Percentiles rank a stretch among this genome's conserved stretches.
phyloP scores from a whole-genome alignment of 2,888 invertebrate genomes.

The Choreutis nemorana region DNA sequence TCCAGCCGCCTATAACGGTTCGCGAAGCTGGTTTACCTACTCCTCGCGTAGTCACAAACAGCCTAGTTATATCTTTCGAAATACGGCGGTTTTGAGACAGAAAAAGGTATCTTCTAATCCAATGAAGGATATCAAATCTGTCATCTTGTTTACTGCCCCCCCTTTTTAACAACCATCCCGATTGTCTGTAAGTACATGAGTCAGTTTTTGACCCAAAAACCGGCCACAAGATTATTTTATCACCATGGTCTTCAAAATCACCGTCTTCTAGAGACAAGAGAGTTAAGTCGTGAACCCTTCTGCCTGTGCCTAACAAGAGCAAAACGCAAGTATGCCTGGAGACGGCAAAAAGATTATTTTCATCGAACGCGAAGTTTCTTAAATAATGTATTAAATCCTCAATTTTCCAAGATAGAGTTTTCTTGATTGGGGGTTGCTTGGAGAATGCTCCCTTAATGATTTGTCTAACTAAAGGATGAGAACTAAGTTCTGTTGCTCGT shows the following conservation, averaged over 20 bases:
- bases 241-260: neutral
- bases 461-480: slow-evolving; percentile 11
- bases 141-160: neutral
- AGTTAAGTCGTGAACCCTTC: slow-evolving; percentile 2
- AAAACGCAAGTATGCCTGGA: neutral
- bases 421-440: neutral
- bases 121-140: neutral
- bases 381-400: neutral
- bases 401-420: neutral
- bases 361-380: neutral
- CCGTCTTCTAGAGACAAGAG: neutral
- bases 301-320: slow-evolving; percentile 1
- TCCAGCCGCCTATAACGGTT: neutral
- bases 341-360: neutral
- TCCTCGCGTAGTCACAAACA: neutral
- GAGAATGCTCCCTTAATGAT: slow-evolving; percentile 10
- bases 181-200: neutral
- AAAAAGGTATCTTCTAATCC: neutral
- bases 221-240: slow-evolving; percentile 4
- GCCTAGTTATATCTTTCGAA: neutral
- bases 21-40: neutral
- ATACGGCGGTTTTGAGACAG: neutral
- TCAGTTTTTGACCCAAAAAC: slow-evolving; percentile 5
- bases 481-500: slow-evolving; percentile 3
- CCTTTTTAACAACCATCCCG: slow-evolving; percentile 2